These are phyloP conservation scores for Lissocephala sabroskyi DNA, from an alignment of 2,888 invertebrate species.

Conservation along the genomic window DNA sequence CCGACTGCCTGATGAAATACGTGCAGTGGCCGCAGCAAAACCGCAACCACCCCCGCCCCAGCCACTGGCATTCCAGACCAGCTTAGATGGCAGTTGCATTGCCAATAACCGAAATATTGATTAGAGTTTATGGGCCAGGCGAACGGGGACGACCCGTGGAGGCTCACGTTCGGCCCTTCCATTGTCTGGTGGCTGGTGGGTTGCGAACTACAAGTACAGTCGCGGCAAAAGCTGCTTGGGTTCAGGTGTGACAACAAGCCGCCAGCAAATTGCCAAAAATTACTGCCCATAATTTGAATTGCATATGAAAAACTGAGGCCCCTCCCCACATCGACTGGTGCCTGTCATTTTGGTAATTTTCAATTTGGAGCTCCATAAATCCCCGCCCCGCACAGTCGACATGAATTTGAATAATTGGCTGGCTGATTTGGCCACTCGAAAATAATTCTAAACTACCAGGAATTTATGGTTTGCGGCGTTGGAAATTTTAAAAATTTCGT, in stretches of 20 bases:
- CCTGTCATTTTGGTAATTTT: too few species aligned
- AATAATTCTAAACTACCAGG: constrained; percentile 41
- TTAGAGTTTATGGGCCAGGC: constrained; percentile 37
- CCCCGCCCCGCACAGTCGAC: constrained; percentile 24
- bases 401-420: constrained; percentile 63
- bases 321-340: too few species aligned
- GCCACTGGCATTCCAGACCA: not conserved
- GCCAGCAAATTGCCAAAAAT: constrained; percentile 18
- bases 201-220: not conserved
- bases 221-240: constrained; percentile 1
- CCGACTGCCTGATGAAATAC: constrained; percentile 44
- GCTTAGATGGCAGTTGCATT: constrained; percentile 25
- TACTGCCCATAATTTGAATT: too few species aligned
- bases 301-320: too few species aligned
- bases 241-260: not conserved
- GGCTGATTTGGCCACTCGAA: constrained; percentile 40
- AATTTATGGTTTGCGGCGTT: constrained; percentile 12
- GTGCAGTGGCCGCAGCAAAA: constrained; percentile 43
- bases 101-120: constrained; percentile 66
- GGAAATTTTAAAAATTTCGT: constrained; percentile 3
- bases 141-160: not conserved
- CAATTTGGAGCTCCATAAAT: too few species aligned
- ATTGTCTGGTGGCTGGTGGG: not conserved
- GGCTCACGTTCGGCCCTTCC: too few species aligned
- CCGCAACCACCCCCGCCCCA: constrained; percentile 28